Evolutionary conservation across 2,797 vertebrate species (phyloP), one percentile per base, ranked within the genome.

Genomic region (Hippoglossus hippoglossus): DNA sequence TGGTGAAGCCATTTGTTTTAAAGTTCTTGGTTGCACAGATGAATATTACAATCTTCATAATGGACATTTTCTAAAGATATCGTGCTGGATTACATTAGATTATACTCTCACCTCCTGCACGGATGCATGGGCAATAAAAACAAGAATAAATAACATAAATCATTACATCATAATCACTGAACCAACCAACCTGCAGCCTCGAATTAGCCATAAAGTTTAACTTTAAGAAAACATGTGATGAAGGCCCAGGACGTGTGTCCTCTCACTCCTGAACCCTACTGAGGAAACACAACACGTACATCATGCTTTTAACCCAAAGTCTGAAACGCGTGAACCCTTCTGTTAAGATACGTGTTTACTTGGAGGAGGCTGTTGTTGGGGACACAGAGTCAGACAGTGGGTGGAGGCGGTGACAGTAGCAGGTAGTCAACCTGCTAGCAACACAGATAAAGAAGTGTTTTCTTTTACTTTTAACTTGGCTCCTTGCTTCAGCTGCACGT

Each of bases 391-490:
- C 11, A 56, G 18, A 44, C 22, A 63, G 39, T 53, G 13, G 41
- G 3, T 63, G 53, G 25, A 80, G 52, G 47, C 36, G 53, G 53
- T 66, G 71, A 85, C 73, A 87, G 79, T 31, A 72, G 79, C 80
- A 82, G 76, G 75, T 87, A 77, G 53, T 66, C 50, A 79, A 88
- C 68, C 78, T 81, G 84, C 84, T 73, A 88, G 80, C 74, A 79
- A 65, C 58, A 70, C 60, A 65, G 15, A 75, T 21, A 64, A 3
- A 72, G 25, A 7, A 3, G 1, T 46, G 22, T 26, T 44, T 16
- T 1, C 24, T 24, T 6, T 7, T 16, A 4, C 28, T 13, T 82
- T 51, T n/a, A 0, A 60, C 49, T 10, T 22, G 0, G 2, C 25
- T 34, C 6, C 67, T 26, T 0, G 25, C 6, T 60, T 34, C 22